phyloP scores from a whole-genome alignment of 2,797 vertebrate species.

The Smutsia temminckii region DNA sequence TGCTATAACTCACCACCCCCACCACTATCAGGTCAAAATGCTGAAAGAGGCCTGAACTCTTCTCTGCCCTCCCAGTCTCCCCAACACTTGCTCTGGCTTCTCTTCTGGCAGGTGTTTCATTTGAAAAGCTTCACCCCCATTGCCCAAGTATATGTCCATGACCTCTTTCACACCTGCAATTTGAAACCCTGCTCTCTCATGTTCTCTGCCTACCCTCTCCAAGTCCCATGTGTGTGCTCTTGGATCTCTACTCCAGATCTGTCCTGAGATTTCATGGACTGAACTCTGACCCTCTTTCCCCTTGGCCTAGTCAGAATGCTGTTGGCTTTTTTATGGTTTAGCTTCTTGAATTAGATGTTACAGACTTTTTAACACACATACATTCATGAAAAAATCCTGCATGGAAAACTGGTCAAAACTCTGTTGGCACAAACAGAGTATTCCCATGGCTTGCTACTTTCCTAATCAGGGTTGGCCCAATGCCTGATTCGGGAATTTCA shows the following conservation, averaged over 20 bases:
- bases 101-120: neutral
- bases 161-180: conserved; percentile 43
- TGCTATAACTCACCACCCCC: too few relatives aligned
- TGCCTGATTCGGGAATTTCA: conserved; percentile 3
- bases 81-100: neutral
- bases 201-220: neutral
- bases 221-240: neutral
- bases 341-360: conserved; percentile 20
- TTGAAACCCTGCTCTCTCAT: conserved; percentile 17
- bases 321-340: neutral
- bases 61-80: neutral
- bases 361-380: neutral
- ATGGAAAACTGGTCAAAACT: neutral
- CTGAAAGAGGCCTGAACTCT: neutral
- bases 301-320: neutral
- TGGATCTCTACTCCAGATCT: neutral
- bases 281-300: neutral
- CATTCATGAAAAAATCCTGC: neutral
- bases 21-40: neutral
- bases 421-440: conserved; percentile 33
- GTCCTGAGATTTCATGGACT: neutral
- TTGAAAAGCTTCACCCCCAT: conserved; percentile 42
- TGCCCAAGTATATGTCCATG: conserved; percentile 33
- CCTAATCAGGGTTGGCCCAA: neutral
- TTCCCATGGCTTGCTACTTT: conserved; percentile 49